Evolutionary conservation across 1,140 invertebrate genomes (phyloP).

Genomic region (Zaprionus kolodkinae): DNA sequence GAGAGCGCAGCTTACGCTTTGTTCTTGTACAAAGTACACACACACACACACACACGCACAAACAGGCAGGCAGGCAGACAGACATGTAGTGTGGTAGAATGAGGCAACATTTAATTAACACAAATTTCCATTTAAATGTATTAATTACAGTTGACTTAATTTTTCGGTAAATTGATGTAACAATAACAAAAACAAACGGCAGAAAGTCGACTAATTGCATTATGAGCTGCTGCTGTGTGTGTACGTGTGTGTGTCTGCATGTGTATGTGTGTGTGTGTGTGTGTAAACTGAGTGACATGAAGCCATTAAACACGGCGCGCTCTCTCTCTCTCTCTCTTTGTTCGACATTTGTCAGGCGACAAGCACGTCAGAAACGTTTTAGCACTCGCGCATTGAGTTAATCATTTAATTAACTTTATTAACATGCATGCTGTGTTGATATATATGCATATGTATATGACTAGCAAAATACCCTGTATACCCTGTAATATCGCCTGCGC

Average conservation of each 20-base stretch:
- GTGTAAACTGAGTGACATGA: slow-evolving; percentile 16
- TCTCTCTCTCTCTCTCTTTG: too few species aligned
- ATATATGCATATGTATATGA: background rate
- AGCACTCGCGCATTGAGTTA: background rate
- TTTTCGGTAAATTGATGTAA: slow-evolving; percentile 48
- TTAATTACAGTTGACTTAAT: slow-evolving; percentile 71
- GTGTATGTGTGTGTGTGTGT: slow-evolving; percentile 15
- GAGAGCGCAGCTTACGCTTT: too few species aligned
- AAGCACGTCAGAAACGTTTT: slow-evolving; percentile 12
- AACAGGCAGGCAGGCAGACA: background rate
- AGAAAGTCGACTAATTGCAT: slow-evolving; percentile 33
- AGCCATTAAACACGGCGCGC: slow-evolving; percentile 1
- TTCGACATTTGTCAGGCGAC: slow-evolving; percentile 23
- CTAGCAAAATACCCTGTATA: background rate
- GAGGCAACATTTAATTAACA: slow-evolving; percentile 72
- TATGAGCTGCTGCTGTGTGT: background rate
- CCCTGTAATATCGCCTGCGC: background rate
- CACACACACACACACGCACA: background rate
- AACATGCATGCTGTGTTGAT: background rate
- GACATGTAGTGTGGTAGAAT: slow-evolving; percentile 11
- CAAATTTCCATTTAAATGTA: slow-evolving; percentile 73
- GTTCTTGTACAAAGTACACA: background rate
- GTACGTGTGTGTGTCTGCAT: background rate
- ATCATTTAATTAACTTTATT: slow-evolving; percentile 5
- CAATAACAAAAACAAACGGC: slow-evolving; percentile 30